A percentile compares a stretch with the other conserved stretches of the same genome.
These are phyloP conservation scores for Epizoanthus fatuus DNA, from an alignment of 92 coral and sea anemone species.

Conservation along the genomic window DNA sequence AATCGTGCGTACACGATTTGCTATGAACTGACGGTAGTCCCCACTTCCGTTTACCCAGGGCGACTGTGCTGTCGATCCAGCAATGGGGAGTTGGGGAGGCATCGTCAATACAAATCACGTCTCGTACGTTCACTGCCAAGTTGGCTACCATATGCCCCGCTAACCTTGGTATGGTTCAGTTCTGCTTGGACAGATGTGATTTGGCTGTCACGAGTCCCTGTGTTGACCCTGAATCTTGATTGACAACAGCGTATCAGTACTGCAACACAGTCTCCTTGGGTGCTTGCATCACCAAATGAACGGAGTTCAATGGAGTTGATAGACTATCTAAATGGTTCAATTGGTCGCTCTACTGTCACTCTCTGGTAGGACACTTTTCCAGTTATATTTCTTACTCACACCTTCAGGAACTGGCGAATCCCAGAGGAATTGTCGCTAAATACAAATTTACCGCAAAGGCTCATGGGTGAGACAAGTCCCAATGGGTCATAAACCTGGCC, in stretches of 20 bases:
- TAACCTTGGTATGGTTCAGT: not conserved
- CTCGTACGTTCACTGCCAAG: too few relatives aligned
- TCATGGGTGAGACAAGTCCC: constrained; percentile 43
- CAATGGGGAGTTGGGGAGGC: too few relatives aligned
- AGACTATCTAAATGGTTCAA: constrained; percentile 11
- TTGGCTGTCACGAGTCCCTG: constrained; percentile 1
- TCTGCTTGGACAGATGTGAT: not conserved
- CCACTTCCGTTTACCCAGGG: too few relatives aligned
- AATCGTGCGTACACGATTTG: too few relatives aligned
- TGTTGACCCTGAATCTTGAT: not conserved
- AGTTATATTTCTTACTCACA: constrained; percentile 17
- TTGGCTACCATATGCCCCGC: not conserved
- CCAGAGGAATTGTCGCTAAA: constrained; percentile 31
- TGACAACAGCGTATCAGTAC: not conserved
- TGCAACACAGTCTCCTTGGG: not conserved
- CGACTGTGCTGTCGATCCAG: too few relatives aligned
- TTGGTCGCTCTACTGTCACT: constrained; percentile 7
- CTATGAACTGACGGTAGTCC: too few relatives aligned
- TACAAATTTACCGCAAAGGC: constrained; percentile 33
- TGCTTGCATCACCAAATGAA: constrained; percentile 10
- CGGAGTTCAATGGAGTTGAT: constrained; percentile 11
- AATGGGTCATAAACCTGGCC: constrained; percentile 35
- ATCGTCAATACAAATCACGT: too few relatives aligned
- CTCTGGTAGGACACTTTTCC: constrained; percentile 8
- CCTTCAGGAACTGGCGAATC: constrained; percentile 42